Evolutionary conservation across 2,113 vertebrate genomes (phyloP).

Genomic region (Xenopus borealis): DNA sequence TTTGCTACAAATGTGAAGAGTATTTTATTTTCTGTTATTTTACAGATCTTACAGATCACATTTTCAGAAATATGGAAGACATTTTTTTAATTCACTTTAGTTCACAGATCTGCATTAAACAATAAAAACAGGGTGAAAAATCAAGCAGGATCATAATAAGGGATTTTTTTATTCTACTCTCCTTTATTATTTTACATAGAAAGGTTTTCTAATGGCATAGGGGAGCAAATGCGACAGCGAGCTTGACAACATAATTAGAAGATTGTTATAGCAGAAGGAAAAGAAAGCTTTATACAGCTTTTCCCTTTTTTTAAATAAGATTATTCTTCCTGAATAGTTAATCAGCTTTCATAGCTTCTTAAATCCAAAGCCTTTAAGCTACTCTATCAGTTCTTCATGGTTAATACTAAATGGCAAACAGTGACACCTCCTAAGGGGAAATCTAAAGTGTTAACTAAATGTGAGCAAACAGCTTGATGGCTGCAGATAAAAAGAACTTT

Average conservation of each 20-base stretch:
- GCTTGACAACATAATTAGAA: constrained; percentile 80
- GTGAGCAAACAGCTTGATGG: constrained; percentile 71
- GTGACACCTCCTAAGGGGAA: constrained; percentile 70
- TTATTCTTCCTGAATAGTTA: constrained; percentile 76
- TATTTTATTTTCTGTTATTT: no score
- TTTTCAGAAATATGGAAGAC: no score
- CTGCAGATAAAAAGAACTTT: constrained; percentile 62
- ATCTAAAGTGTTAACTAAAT: constrained; percentile 67
- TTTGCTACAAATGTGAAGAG: no score
- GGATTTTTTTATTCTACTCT: constrained; percentile 56
- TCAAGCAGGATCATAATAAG: constrained; percentile 71
- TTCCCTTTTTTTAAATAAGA: constrained; percentile 69
- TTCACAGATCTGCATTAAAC: constrained; percentile 65
- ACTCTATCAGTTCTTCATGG: constrained; percentile 61
- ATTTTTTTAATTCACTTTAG: constrained; percentile 60
- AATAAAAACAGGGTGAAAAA: constrained; percentile 61
- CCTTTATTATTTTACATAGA: constrained; percentile 63
- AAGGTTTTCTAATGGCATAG: constrained; percentile 68
- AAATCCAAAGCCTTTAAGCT: constrained; percentile 62
- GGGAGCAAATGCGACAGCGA: constrained; percentile 64
- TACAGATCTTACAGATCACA: no score
- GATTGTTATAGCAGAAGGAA: constrained; percentile 69
- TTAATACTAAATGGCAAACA: constrained; percentile 63
- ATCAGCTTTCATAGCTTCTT: constrained; percentile 70
- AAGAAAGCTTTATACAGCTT: constrained; percentile 68